Percentiles rank a stretch among this genome's conserved stretches.
These are phyloP conservation scores for Lamellibrachia luymesi DNA, from an alignment of 1,140 invertebrate species.

Conservation along the genomic window DNA sequence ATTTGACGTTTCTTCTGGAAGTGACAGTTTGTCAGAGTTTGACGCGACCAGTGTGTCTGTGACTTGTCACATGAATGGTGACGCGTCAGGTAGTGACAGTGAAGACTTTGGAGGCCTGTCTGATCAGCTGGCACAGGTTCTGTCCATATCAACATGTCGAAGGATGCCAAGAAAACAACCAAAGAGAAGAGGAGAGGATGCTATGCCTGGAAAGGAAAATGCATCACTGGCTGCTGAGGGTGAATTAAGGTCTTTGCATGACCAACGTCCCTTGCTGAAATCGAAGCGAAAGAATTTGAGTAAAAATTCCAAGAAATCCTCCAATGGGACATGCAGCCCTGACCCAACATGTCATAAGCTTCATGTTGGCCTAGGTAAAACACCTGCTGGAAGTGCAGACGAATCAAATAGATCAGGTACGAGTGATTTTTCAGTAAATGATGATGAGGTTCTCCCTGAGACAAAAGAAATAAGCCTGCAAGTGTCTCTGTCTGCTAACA, in stretches of 20 bases:
- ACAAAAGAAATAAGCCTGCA: neutral
- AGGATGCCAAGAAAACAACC: neutral
- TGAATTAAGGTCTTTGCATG: neutral
- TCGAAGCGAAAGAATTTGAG: neutral
- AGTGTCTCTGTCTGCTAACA: neutral
- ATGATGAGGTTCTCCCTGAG: neutral
- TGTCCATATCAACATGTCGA: neutral
- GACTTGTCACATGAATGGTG: neutral
- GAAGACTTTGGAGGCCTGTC: neutral
- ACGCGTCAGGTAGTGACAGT: neutral
- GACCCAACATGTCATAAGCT: neutral
- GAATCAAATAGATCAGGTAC: neutral
- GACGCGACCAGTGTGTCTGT: neutral
- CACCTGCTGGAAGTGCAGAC: neutral
- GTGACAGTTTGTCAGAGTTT: neutral
- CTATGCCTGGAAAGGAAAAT: neutral
- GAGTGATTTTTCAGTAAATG: neutral
- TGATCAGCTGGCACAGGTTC: neutral
- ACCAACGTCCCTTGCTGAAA: neutral
- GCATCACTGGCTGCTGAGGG: neutral
- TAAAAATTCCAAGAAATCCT: neutral
- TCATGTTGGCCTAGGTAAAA: neutral
- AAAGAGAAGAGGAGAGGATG: neutral
- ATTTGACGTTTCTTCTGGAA: neutral
- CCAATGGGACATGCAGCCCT: neutral